phyloP scores from a whole-genome alignment of 2,113 vertebrate genomes.

The Mastomys natalensis region DNA sequence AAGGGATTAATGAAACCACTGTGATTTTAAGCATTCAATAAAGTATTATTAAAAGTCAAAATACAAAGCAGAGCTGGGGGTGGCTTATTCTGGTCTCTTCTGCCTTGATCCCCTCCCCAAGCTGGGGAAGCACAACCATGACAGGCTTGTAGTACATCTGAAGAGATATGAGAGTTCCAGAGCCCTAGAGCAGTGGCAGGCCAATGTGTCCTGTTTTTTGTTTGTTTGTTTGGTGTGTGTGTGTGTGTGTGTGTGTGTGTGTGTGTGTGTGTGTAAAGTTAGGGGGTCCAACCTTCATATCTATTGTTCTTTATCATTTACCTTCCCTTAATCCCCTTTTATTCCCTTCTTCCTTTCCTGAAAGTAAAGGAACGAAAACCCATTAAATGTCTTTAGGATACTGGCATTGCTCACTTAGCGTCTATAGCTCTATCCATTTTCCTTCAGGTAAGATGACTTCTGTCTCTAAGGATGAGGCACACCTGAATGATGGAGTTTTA shows the following conservation, averaged over 20 bases:
- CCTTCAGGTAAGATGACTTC: not conserved
- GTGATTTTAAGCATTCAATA: not conserved
- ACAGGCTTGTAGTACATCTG: not conserved
- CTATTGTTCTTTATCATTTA: not conserved
- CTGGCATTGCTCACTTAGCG: not conserved
- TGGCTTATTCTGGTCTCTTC: not conserved
- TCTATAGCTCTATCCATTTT: not conserved
- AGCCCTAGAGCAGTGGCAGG: not conserved
- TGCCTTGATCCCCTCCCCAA: not conserved
- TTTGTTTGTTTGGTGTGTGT: too few species aligned
- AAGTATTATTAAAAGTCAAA: not conserved
- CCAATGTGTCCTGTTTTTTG: not conserved
- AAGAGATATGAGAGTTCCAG: not conserved
- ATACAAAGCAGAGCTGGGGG: not conserved
- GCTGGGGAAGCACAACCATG: not conserved
- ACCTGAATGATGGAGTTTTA: not conserved
- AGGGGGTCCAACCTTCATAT: not conserved
- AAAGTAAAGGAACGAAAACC: not conserved
- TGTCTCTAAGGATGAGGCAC: not conserved
- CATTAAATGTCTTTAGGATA: not conserved
- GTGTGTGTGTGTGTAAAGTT: not conserved
- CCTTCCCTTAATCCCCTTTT: not conserved
- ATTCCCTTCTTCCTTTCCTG: not conserved
- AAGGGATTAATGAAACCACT: not conserved
- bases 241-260: too few species aligned